Conservation (phyloP, 2,797 vertebrate genomes). For the Brotogeris chrysoptera region DNA sequence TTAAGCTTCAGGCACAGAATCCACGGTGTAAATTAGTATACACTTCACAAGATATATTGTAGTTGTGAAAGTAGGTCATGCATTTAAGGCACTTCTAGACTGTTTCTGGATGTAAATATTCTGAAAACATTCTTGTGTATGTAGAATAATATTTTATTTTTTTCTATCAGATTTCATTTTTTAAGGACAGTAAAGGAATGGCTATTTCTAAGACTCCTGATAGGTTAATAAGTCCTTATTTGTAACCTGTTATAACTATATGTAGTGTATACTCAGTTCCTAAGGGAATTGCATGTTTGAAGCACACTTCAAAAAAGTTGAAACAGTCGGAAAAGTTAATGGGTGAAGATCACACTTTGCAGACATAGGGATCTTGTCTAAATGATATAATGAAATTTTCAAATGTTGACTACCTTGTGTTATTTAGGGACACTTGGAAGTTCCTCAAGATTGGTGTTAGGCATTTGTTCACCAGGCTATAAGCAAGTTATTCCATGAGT, state of each 20-base stretch:
- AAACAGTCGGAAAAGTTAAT: background rate
- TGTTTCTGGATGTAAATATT: conserved; percentile 14
- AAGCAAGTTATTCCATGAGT: background rate
- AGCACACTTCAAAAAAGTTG: background rate
- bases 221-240: background rate
- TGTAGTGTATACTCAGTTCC: background rate
- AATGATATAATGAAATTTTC: background rate
- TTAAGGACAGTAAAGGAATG: background rate
- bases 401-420: background rate
- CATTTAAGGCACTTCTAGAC: conserved; percentile 15
- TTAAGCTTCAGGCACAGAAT: conserved; percentile 6
- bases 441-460: background rate
- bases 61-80: conserved; percentile 44
- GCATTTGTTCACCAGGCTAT: background rate
- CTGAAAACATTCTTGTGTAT: conserved; percentile 1
- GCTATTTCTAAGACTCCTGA: background rate
- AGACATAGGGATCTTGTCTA: background rate
- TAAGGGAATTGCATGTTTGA: background rate
- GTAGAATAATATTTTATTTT: conserved; percentile 31
- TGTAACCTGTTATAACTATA: background rate
- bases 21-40: conserved; percentile 35
- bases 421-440: background rate
- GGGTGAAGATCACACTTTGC: background rate
- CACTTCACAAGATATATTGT: background rate
- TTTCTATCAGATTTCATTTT: conserved; percentile 4